Evolutionary conservation across 2,888 invertebrate species (phyloP).

Genomic region (Pristionchus entomophagus): DNA sequence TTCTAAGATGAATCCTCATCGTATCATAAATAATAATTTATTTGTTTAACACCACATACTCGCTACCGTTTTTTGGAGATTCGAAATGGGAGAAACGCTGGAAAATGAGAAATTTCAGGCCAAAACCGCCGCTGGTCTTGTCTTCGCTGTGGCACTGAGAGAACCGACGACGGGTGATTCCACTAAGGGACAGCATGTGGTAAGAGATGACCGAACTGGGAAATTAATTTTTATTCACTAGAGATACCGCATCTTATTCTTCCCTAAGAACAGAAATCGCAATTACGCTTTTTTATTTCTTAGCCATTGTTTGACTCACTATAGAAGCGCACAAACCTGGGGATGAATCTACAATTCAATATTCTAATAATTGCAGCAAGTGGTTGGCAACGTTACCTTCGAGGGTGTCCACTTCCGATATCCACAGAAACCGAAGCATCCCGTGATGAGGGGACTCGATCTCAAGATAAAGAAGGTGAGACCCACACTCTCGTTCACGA

Average conservation of each 20-base stretch:
- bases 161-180: slow-evolving; percentile 74
- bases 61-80: too few species aligned
- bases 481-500: too few species aligned
- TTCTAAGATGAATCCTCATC: neutral
- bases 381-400: slow-evolving; percentile 71
- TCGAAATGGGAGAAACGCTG: neutral
- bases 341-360: neutral
- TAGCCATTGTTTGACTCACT: too few species aligned
- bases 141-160: slow-evolving; percentile 73
- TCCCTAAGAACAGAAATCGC: too few species aligned
- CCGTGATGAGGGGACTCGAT: slow-evolving; percentile 71
- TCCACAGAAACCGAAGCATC: slow-evolving; percentile 68
- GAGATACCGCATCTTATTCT: too few species aligned
- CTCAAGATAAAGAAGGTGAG: slow-evolving; percentile 61
- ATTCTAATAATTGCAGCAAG: slow-evolving; percentile 53
- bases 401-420: slow-evolving; percentile 75
- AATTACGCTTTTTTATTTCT: too few species aligned
- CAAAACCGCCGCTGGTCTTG: slow-evolving; percentile 75
- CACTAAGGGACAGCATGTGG: slow-evolving; percentile 50
- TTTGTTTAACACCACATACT: too few species aligned
- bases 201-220: neutral
- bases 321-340: too few species aligned
- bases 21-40: too few species aligned
- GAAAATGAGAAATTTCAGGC: slow-evolving; percentile 65
- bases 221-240: too few species aligned